Evolutionary conservation across 2,113 vertebrate species (phyloP).

Genomic region (Spilogale gracilis): DNA sequence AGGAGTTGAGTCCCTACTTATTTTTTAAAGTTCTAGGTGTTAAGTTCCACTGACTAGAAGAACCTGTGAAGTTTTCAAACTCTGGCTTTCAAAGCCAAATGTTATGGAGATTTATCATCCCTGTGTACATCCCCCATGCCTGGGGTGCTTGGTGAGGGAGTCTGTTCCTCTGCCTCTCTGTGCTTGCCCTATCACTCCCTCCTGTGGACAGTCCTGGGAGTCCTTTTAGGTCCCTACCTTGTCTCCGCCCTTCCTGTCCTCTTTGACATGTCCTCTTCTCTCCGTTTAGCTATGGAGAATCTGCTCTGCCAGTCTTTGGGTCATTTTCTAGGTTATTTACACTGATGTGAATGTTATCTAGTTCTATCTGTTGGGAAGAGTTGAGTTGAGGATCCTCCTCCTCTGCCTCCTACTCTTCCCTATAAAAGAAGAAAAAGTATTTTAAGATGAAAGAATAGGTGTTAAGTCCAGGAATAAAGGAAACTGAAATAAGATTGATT

Average conservation of each 20-base stretch:
- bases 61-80: not conserved
- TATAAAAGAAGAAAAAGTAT: not conserved
- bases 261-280: not conserved
- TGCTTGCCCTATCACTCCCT: not conserved
- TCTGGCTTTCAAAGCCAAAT: not conserved
- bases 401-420: not conserved
- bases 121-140: not conserved
- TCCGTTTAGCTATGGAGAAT: not conserved
- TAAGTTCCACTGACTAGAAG: not conserved
- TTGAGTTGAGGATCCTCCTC: not conserved
- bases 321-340: not conserved
- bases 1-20: not conserved
- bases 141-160: not conserved
- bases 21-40: not conserved
- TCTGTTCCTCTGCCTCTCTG: not conserved
- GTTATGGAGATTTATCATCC: not conserved
- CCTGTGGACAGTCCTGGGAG: not conserved
- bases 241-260: not conserved
- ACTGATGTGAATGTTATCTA: not conserved
- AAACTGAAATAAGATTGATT: slow-evolving; percentile 3
- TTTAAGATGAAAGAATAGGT: not conserved
- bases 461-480: not conserved
- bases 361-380: not conserved
- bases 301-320: not conserved
- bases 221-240: not conserved